These are phyloP conservation scores for Drosophila santomea DNA, from an alignment of 1,140 invertebrate species.

Conservation along the genomic window DNA sequence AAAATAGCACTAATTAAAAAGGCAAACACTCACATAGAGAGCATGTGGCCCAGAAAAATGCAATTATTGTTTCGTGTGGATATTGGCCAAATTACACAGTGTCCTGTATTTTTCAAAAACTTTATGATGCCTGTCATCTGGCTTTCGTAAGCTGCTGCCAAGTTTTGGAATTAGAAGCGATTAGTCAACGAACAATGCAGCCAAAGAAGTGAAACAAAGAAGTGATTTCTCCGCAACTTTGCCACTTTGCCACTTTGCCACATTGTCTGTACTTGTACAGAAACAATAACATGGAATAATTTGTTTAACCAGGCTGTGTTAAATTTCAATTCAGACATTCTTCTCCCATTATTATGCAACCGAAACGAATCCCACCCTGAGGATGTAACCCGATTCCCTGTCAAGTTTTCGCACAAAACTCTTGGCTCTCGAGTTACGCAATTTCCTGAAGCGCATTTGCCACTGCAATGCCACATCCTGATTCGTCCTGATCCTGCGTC, in stretches of 20 bases:
- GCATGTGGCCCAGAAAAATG: constrained; percentile 19
- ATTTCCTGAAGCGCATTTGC: constrained; percentile 63
- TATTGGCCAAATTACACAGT: constrained; percentile 32
- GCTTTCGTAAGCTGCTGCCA: constrained; percentile 39
- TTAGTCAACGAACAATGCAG: constrained; percentile 34
- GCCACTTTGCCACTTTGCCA: constrained; percentile 9
- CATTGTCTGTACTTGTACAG: neutral
- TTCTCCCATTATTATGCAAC: constrained; percentile 4
- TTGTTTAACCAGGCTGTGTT: constrained; percentile 2
- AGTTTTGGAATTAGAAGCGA: constrained; percentile 30
- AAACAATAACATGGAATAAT: constrained; percentile 12
- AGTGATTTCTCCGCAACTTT: constrained; percentile 6
- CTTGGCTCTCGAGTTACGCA: constrained; percentile 66
- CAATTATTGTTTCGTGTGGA: constrained; percentile 37
- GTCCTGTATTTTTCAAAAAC: constrained; percentile 41
- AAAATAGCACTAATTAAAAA: constrained; percentile 80
- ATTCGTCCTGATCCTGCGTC: constrained; percentile 15
- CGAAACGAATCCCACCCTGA: neutral
- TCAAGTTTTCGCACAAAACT: constrained; percentile 34
- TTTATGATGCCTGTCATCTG: constrained; percentile 68
- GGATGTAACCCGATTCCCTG: constrained; percentile 35
- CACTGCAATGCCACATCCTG: constrained; percentile 69
- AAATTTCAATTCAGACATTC: constrained; percentile 1
- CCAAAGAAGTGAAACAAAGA: constrained; percentile 12
- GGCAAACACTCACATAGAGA: constrained; percentile 36